Base-by-base conservation (phyloP, 2,888 invertebrate genomes). In the Daptonema setosum region DNA sequence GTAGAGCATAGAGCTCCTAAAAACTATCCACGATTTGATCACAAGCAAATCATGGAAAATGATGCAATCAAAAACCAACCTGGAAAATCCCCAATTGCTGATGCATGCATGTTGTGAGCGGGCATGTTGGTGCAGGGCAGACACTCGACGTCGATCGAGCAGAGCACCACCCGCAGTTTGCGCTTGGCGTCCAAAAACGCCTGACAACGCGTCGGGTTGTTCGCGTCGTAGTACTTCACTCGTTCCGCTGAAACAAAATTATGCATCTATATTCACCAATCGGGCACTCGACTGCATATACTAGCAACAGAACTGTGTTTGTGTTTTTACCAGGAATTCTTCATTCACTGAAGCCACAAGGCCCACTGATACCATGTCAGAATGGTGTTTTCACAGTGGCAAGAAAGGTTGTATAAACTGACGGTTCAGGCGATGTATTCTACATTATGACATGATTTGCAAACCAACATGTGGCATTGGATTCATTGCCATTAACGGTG, bases 131-230 rank as follows among this genome's bases (percentile, higher is more conserved):
- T 47, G 47, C 50, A 25, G 20, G 26, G 50, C 26, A 63, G 52
- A 20, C 60, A 57, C 55, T 66, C 67, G 28, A 70, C 64, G 61
- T 88, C 87, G 0, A 86, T 84, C 63, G 83, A 85, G 61, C 90
- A 86, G 35, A 95, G 77, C 56, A 93, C 91, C 64, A 85, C 78
- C 26, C 93, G 79, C 59, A 95, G 75, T 69, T 91, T 91, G 61
- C 85, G 81, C 72, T 91, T 90, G 66, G 81, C 80, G 69, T 83
- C 81, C 48, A 75, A 69, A 67, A 82, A 81, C 45, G 80, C 78
- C 57, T 73, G 72, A 58, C 79, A 79, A n/a, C 72, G 28, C 63
- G 80, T 79, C 2, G 78, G 67, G 62, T 77, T 77, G 56, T 72
- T 72, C 1, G 77, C 76, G 65, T 79, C 79, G 56, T 76, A 57